Evolutionary conservation across 2,113 vertebrate species (phyloP).

Genomic region (Megalops atlanticus): DNA sequence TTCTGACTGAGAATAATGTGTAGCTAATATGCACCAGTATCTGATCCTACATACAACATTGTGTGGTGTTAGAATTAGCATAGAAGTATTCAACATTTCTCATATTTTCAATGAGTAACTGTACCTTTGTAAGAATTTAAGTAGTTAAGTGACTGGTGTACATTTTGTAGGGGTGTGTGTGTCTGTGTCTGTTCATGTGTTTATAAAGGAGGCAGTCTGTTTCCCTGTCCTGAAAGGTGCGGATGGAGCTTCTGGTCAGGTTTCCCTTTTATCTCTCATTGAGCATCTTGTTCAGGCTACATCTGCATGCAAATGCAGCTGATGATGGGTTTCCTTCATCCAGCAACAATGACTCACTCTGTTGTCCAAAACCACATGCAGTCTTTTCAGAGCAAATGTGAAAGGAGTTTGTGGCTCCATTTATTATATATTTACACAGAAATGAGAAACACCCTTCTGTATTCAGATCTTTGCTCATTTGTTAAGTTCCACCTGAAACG

Average conservation of each 20-base stretch:
- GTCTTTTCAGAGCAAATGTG: background rate
- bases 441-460: slow-evolving; percentile 14
- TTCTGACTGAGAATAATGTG: slow-evolving; percentile 55
- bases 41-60: slow-evolving; percentile 52
- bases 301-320: slow-evolving; percentile 10
- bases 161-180: slow-evolving; percentile 1
- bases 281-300: background rate
- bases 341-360: background rate
- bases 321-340: slow-evolving; percentile 8
- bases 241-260: background rate
- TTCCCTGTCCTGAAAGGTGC: slow-evolving; percentile 11
- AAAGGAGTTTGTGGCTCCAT: background rate
- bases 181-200: slow-evolving; percentile 12
- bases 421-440: slow-evolving; percentile 1
- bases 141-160: slow-evolving; percentile 15
- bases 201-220: slow-evolving; percentile 14
- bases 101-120: slow-evolving; percentile 57
- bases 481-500: slow-evolving; percentile 3
- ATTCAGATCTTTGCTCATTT: slow-evolving; percentile 17
- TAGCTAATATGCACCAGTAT: slow-evolving; percentile 50
- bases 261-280: background rate
- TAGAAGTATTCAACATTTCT: slow-evolving; percentile 50
- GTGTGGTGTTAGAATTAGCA: slow-evolving; percentile 62
- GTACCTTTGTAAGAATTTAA: slow-evolving; percentile 36
- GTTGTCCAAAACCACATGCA: background rate